Evolutionary conservation across 2,888 invertebrate genomes (phyloP), one percentile per base, ranked within the genome.

Genomic region (Atherix ibis): DNA sequence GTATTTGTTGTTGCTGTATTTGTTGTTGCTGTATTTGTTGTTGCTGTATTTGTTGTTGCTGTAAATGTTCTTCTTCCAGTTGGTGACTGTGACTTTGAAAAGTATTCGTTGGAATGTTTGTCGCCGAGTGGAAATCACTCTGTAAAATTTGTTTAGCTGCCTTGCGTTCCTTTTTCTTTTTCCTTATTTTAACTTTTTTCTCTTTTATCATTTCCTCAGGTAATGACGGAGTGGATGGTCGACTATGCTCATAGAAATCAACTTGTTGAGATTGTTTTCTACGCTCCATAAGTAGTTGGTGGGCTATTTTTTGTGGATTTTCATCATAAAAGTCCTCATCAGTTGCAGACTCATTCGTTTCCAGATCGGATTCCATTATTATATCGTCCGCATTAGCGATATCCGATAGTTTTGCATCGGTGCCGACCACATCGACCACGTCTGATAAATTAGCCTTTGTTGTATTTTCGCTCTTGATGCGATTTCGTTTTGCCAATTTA

Each of bases 281-380:
- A 53, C 83, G 84, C 49, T 83, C 80, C 9, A 74, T 75, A 31
- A 81, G 55, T 34, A 81, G 46, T 52, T 81, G 79, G 43, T 69
- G 77, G 2, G 79, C 81, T 39, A 78, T 56, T 48, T 68, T 68
- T 47, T 83, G 81, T 1, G 85, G 85, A 56, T 83, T 72, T 47
- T 81, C 72, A 52, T 87, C 85, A 52, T 85, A 87, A 56, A 85
- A 85, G 46, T 85, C 85, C 62, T 85, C 85, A 54, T 85, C 85
- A 1, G 84, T 84, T 42, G 82, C 82, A 31, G 82, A 78, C 56
- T 85, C 80, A 12, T 79, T 76, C 0, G 87, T 87, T 46, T 85
- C 84, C 32, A 87, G 65, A 58, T 88, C 87, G 1, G 83, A 80
- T 60, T 88, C 88, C 22, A 72, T 67, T 40, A 84, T 73, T 2